These are phyloP conservation scores for Vulpes vulpes DNA, from an alignment of 2,113 vertebrate species.

Conservation along the genomic window DNA sequence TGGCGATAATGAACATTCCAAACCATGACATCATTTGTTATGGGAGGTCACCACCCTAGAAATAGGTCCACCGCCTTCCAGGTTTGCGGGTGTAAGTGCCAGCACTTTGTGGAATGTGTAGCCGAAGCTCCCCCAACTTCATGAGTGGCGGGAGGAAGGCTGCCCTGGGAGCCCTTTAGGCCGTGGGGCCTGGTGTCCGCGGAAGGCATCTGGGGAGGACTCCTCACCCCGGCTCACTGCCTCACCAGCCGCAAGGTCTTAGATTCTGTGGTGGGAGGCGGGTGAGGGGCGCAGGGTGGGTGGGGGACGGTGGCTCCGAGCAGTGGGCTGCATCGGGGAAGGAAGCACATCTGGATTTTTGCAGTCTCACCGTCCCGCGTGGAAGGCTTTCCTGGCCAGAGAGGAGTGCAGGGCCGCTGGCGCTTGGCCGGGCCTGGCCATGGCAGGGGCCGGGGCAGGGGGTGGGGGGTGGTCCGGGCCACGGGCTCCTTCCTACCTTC, in stretches of 20 bases:
- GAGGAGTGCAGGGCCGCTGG: slow-evolving; percentile 71
- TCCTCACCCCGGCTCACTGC: neutral
- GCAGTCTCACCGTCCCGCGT: slow-evolving; percentile 58
- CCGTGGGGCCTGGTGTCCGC: slow-evolving; percentile 60
- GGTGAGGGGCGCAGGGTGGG: neutral
- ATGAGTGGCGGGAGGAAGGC: neutral
- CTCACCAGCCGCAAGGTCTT: slow-evolving; percentile 53
- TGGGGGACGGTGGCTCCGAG: neutral
- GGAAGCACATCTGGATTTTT: slow-evolving; percentile 89
- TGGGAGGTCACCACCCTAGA: slow-evolving; percentile 85
- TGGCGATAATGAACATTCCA: slow-evolving; percentile 87
- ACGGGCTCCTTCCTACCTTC: slow-evolving; percentile 87
- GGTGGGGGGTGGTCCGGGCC: slow-evolving; percentile 71
- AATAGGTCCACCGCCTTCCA: slow-evolving; percentile 79
- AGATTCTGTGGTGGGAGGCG: slow-evolving; percentile 13
- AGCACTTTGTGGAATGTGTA: slow-evolving; percentile 91
- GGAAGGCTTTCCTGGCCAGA: slow-evolving; percentile 84
- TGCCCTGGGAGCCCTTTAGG: slow-evolving; percentile 78
- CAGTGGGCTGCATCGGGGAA: slow-evolving; percentile 79
- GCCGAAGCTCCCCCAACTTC: slow-evolving; percentile 79
- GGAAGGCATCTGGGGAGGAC: slow-evolving; percentile 46
- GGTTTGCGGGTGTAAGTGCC: slow-evolving; percentile 85
- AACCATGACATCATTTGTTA: slow-evolving; percentile 82
- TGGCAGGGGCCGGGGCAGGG: neutral
- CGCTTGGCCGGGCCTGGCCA: slow-evolving; percentile 40